These are phyloP conservation scores for Mus minutoides DNA, from an alignment of 2,797 vertebrate genomes.

Conservation along the genomic window DNA sequence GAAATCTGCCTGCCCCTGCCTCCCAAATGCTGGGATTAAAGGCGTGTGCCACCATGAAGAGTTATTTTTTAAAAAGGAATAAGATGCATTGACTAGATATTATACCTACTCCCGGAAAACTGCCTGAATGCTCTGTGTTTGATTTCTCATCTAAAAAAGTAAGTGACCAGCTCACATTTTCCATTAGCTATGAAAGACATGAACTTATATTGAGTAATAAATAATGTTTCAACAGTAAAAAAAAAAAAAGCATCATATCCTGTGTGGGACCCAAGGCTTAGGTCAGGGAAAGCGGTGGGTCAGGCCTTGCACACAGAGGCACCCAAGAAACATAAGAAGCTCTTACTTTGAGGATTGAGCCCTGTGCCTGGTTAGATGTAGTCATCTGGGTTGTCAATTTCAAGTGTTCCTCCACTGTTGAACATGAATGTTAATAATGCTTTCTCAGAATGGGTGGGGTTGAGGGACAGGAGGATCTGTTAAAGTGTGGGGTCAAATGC, in stretches of 20 bases:
- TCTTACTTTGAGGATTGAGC: neutral
- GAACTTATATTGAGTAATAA: no score
- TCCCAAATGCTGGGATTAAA: no score
- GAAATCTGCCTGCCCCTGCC: no score
- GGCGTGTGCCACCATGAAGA: no score
- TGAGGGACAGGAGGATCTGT: neutral
- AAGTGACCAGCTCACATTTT: no score
- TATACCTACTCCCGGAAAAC: neutral
- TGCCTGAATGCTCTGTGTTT: neutral
- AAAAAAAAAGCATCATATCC: neutral
- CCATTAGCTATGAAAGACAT: no score
- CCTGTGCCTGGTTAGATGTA: neutral
- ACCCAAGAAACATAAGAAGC: neutral
- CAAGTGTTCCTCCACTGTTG: neutral
- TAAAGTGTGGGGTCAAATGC: rapidly evolving
- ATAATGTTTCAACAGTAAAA: neutral
- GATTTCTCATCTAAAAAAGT: neutral
- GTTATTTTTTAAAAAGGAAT: neutral
- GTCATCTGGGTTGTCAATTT: neutral
- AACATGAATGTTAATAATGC: neutral
- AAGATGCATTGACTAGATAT: neutral
- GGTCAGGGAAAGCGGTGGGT: neutral
- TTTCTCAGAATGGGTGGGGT: neutral
- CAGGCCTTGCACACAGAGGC: neutral
- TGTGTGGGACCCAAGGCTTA: neutral